phyloP scores from a whole-genome alignment of 2,113 vertebrate species.

The Cheilinus undulatus region DNA sequence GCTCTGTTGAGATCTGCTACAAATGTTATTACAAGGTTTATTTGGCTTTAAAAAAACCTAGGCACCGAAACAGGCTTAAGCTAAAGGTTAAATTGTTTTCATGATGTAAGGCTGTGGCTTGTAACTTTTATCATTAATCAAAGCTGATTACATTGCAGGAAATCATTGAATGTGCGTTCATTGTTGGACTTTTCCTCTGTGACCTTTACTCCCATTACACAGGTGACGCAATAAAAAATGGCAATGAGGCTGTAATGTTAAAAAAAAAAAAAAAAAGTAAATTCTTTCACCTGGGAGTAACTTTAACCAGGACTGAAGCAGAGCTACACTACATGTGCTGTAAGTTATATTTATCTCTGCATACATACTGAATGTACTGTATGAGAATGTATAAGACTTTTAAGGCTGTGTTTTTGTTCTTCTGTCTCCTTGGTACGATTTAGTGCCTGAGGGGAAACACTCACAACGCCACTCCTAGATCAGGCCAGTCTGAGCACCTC shows the following conservation, averaged over 20 bases:
- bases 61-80: too few relatives aligned
- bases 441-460: neutral
- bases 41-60: too few relatives aligned
- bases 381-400: neutral
- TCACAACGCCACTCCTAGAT: constrained; percentile 24
- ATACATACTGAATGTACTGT: neutral
- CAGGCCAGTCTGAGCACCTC: constrained; percentile 26
- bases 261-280: neutral
- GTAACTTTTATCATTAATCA: neutral
- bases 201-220: constrained; percentile 42
- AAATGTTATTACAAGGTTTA: too few relatives aligned
- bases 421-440: neutral
- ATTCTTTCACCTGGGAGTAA: neutral
- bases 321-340: too few relatives aligned
- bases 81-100: too few relatives aligned
- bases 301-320: too few relatives aligned
- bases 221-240: neutral
- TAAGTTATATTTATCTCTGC: too few relatives aligned
- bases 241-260: too few relatives aligned
- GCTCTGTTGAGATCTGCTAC: too few relatives aligned
- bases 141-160: neutral
- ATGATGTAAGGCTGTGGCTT: neutral
- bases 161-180: neutral
- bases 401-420: neutral
- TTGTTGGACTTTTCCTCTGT: neutral